Evolutionary conservation across 35 echinoderm and acorn worm species (phyloP).

Genomic region (Diadema setosum): DNA sequence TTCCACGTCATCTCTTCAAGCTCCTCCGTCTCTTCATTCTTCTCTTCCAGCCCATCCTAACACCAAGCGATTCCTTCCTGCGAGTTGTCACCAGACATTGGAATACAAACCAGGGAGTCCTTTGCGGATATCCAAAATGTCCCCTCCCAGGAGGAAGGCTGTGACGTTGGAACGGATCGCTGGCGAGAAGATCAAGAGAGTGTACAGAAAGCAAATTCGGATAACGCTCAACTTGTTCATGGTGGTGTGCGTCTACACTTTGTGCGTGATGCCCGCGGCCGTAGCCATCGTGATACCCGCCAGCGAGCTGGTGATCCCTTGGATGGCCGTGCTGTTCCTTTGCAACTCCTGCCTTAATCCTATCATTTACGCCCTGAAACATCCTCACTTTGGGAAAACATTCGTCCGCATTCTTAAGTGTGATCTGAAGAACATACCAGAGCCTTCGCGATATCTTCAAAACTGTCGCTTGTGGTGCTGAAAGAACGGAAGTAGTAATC

Average conservation of each 20-base stretch:
- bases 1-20: too few relatives aligned
- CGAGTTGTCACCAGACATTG: too few relatives aligned
- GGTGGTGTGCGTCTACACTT: slow-evolving; percentile 38
- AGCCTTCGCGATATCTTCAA: neutral
- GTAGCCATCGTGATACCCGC: slow-evolving; percentile 28
- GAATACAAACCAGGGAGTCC: too few relatives aligned
- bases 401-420: slow-evolving; percentile 21
- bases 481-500: neutral
- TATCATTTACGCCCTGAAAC: slow-evolving; percentile 37
- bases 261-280: slow-evolving; percentile 28
- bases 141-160: too few relatives aligned
- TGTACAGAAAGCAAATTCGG: slow-evolving; percentile 19
- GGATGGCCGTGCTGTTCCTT: slow-evolving; percentile 1
- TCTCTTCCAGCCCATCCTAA: too few relatives aligned
- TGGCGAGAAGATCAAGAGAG: neutral
- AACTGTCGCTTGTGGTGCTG: neutral
- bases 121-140: too few relatives aligned
- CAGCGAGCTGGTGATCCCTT: slow-evolving; percentile 35
- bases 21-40: too few relatives aligned
- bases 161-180: neutral
- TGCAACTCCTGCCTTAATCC: slow-evolving; percentile 28
- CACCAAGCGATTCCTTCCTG: too few relatives aligned
- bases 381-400: slow-evolving; percentile 49
- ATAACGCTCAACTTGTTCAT: slow-evolving; percentile 73
- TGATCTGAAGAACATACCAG: neutral